Conservation (phyloP, 2,797 vertebrate genomes). For the Pantherophis vulpinus region DNA sequence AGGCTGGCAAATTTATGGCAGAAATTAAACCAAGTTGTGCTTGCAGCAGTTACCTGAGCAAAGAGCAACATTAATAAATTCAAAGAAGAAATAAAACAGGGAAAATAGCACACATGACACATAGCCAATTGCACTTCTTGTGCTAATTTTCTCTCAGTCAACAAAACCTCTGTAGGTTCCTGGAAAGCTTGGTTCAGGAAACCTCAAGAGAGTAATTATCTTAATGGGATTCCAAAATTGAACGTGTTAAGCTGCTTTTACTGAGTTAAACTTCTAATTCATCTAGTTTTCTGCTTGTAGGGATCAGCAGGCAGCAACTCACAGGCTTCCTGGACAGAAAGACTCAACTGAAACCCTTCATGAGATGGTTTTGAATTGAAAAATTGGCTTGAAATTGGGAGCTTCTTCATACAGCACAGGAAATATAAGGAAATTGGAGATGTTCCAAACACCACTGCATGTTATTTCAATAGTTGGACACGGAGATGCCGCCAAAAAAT, state of each 20-base stretch:
- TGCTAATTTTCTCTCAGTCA: background rate
- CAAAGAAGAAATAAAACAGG: background rate
- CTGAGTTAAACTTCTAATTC: background rate
- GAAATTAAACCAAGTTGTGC: constrained; percentile 14
- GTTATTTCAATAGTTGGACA: background rate
- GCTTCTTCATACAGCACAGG: background rate
- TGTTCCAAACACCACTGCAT: background rate
- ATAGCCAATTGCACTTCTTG: background rate
- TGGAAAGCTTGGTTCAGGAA: background rate
- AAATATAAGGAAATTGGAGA: background rate
- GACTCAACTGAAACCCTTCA: background rate
- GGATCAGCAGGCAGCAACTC: background rate
- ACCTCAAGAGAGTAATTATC: background rate
- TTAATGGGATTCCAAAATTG: background rate
- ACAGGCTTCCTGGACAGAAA: background rate
- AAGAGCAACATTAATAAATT: constrained; percentile 8
- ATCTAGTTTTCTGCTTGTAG: background rate
- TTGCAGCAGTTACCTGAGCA: background rate
- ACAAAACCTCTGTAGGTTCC: background rate
- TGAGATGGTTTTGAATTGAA: background rate
- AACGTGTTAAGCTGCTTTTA: background rate
- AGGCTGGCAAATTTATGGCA: constrained; percentile 4
- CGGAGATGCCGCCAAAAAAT: background rate
- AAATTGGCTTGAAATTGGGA: background rate
- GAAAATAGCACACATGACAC: background rate